Percentiles rank a stretch among this genome's conserved stretches.
phyloP scores from a whole-genome alignment of 2,888 invertebrate genomes.

The Dynastes tityus region DNA sequence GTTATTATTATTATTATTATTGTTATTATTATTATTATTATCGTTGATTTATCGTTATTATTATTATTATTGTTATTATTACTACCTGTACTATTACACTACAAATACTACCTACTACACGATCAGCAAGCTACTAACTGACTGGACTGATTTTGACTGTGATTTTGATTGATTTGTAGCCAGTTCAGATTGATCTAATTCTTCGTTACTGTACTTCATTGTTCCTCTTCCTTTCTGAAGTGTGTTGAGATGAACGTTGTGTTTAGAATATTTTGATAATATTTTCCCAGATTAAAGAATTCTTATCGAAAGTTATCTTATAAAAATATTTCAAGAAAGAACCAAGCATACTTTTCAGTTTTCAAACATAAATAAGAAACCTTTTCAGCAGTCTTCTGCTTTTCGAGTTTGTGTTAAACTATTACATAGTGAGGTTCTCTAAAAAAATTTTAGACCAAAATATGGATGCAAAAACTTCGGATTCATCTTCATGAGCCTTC shows the following conservation, averaged over 20 bases:
- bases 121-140: constrained; percentile 6
- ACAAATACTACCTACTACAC: constrained; percentile 14
- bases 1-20: constrained; percentile 18
- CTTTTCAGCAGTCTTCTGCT: too few species aligned
- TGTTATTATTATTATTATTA: constrained; percentile 19
- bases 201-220: not conserved
- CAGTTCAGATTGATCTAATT: constrained; percentile 6
- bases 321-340: too few species aligned
- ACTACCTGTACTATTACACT: constrained; percentile 1
- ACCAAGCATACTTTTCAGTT: too few species aligned
- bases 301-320: too few species aligned
- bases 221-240: not conserved
- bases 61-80: not conserved
- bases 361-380: too few species aligned
- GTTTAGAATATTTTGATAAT: not conserved
- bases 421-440: too few species aligned
- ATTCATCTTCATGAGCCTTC: too few species aligned
- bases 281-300: not conserved
- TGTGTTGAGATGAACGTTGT: not conserved
- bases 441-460: too few species aligned
- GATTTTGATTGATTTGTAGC: constrained; percentile 6
- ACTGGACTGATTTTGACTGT: not conserved
- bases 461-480: too few species aligned
- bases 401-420: too few species aligned
- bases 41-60: not conserved